Base-by-base conservation (phyloP, 2,797 vertebrate species). In the Sebastes ruberrimus region DNA sequence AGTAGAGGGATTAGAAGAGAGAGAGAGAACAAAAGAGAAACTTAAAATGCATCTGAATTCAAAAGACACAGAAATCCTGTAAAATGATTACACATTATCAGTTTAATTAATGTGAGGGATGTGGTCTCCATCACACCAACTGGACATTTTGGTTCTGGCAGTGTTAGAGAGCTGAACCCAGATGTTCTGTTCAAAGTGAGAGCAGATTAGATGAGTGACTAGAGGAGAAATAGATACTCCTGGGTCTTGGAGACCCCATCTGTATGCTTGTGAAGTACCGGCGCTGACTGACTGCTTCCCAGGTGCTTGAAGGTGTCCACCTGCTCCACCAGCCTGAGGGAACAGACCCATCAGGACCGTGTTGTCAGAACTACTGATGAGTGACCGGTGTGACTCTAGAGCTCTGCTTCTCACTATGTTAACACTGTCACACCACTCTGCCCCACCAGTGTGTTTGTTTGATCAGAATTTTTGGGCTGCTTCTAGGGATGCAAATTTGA, bases 291-390 rank as follows among this genome's bases (percentile, higher is more conserved):
- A 63, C 33, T 33, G 52, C 57, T 73, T 59, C 49, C 32, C 68
- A 74, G 68, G 70, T 82, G 67, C 28, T 74, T 10, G 20, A 53
- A 53, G 60, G 35, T 69, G 56, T 49, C 66, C 78, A 74, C 64
- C 77, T 85, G 85, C 69, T 57, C 46, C 71, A 20, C 49, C 30
- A 65, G 70, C 66, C 62, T 27, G 65, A 52, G 53, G 22, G 66
- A 61, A 16, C 22, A 52, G 22, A 70, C 52, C 52, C 23, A 65
- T 73, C 60, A 74, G 71, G 5, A 60, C 28, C 27, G 38, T 18
- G 73, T 11, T 49, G 70, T 68, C 46, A 60, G 28, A 22, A 59
- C 22, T 32, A 53, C 3, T 66, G 59, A 74, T 55, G 57, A 68
- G 23, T 80, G 71, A 67, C 52, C 14, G 16, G 9, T 38, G 75